A percentile compares a stretch with the other conserved stretches of the same genome.
phyloP scores from a whole-genome alignment of 2,888 invertebrate genomes.

The Drosophila quinaria region DNA sequence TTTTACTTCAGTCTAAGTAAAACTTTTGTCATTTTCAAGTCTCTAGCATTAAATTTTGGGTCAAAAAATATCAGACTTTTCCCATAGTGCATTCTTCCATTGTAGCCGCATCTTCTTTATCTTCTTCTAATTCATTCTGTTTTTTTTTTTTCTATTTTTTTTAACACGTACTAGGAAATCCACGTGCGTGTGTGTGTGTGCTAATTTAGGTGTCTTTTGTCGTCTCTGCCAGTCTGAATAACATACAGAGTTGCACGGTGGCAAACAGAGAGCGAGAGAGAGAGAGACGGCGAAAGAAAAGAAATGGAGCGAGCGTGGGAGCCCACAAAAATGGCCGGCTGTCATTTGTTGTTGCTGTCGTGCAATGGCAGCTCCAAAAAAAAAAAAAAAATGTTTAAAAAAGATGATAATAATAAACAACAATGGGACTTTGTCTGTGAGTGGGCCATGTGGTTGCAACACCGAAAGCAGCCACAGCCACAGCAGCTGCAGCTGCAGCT shows the following conservation, averaged over 20 bases:
- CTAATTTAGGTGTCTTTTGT: conserved; percentile 74
- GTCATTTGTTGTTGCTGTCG: conserved; percentile 53
- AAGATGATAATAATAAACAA: conserved; percentile 47
- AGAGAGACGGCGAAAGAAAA: not conserved
- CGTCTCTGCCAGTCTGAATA: conserved; percentile 49
- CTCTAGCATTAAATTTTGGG: no score
- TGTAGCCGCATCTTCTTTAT: conserved; percentile 16
- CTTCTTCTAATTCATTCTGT: conserved; percentile 5
- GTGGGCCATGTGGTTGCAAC: conserved; percentile 49
- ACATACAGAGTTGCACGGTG: conserved; percentile 41
- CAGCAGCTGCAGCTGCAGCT: conserved; percentile 44
- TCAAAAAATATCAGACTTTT: no score
- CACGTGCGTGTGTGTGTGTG: conserved; percentile 50
- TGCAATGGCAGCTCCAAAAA: conserved; percentile 43
- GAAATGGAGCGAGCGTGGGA: conserved; percentile 14
- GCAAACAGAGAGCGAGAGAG: not conserved
- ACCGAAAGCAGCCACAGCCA: conserved; percentile 22
- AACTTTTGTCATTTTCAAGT: no score
- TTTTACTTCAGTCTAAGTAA: no score
- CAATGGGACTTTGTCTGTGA: conserved; percentile 58
- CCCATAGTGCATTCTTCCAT: conserved; percentile 11
- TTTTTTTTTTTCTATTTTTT: conserved; percentile 22
- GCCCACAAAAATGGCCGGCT: conserved; percentile 53
- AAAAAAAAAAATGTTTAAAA: conserved; percentile 15
- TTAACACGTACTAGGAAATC: conserved; percentile 59